Conservation (phyloP, 2,888 invertebrate genomes). For the Petrolisthes manimaculis region DNA sequence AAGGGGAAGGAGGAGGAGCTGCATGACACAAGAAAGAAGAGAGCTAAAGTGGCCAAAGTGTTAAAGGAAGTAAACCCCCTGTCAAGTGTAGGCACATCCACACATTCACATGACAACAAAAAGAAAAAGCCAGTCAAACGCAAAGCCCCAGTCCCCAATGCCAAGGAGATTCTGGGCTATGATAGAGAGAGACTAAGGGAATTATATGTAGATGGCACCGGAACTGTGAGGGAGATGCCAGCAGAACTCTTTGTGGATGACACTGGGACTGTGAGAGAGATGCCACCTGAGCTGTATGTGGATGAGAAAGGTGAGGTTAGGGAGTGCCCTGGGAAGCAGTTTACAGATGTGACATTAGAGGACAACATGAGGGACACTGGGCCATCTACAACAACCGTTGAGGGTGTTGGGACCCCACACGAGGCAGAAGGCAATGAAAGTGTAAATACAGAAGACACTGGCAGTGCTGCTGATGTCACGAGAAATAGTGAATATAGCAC, state of each 20-base stretch:
- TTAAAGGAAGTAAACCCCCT: constrained; percentile 27
- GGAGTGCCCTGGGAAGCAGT: constrained; percentile 8
- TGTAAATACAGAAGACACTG: background rate
- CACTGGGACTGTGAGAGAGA: constrained; percentile 2
- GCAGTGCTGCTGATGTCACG: background rate
- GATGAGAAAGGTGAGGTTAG: constrained; percentile 18
- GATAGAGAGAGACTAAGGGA: background rate
- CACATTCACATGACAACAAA: constrained; percentile 12
- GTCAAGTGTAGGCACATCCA: constrained; percentile 20
- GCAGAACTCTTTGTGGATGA: constrained; percentile 45
- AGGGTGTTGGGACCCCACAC: background rate
- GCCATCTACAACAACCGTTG: background rate
- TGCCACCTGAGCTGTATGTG: constrained; percentile 15
- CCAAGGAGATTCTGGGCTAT: constrained; percentile 18
- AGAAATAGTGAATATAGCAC: background rate
- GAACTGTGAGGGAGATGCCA: background rate
- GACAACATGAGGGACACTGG: background rate
- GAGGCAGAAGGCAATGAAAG: background rate
- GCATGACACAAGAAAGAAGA: constrained; percentile 35
- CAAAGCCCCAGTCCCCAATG: constrained; percentile 27
- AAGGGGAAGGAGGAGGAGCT: constrained; percentile 47
- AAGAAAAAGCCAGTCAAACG: constrained; percentile 38
- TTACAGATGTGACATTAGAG: constrained; percentile 24
- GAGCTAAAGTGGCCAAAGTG: constrained; percentile 17
- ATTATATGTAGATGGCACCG: background rate